Conservation (phyloP, 2,113 vertebrate genomes). For the Tetrax tetrax region DNA sequence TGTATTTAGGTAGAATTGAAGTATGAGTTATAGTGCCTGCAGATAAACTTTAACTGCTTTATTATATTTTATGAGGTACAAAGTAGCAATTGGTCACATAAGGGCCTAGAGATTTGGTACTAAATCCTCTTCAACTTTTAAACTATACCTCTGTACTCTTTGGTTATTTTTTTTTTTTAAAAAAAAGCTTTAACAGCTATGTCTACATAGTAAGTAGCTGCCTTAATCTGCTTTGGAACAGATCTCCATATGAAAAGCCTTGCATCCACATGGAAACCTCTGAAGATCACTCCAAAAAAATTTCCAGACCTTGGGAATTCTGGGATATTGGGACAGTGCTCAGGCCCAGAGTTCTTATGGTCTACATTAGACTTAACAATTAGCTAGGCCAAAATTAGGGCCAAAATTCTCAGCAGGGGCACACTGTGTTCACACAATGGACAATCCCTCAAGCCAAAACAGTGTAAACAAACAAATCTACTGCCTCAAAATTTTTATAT, state of each 20-base stretch:
- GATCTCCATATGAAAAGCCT: not conserved
- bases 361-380: not conserved
- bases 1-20: conserved; percentile 31
- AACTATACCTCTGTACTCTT: not conserved
- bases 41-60: conserved; percentile 14
- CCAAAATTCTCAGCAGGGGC: not conserved
- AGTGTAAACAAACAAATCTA: not conserved
- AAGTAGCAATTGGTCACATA: conserved; percentile 46
- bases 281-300: not conserved
- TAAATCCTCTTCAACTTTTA: conserved; percentile 36
- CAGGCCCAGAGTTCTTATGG: not conserved
- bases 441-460: not conserved
- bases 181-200: not conserved
- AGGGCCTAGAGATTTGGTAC: not conserved
- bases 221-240: not conserved
- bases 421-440: not conserved
- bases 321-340: not conserved
- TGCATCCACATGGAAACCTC: not conserved
- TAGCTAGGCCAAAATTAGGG: not conserved
- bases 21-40: not conserved
- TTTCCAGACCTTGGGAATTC: not conserved
- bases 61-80: conserved; percentile 35
- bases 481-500: not conserved
- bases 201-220: not conserved
- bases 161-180: not conserved